Conservation (phyloP, 2,797 vertebrate species). For the Hemitrygon akajei region DNA sequence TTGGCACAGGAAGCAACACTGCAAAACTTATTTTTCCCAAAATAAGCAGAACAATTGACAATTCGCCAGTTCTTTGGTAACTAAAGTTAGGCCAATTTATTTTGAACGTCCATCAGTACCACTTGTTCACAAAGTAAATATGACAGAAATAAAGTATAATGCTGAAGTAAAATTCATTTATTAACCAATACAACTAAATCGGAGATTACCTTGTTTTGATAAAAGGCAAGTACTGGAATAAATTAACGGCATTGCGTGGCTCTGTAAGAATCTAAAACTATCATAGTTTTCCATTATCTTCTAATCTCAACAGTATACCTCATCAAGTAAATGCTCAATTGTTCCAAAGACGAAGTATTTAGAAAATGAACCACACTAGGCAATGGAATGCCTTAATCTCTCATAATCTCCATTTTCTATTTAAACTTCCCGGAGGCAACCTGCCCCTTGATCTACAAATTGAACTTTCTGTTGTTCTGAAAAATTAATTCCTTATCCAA, state of each 20-base stretch:
- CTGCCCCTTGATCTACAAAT: slow-evolving; percentile 22
- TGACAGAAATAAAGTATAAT: neutral
- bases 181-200: neutral
- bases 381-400: slow-evolving; percentile 26
- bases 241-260: neutral
- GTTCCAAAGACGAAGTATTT: neutral
- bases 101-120: neutral
- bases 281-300: slow-evolving; percentile 7
- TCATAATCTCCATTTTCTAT: slow-evolving; percentile 26
- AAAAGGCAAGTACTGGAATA: neutral
- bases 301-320: slow-evolving; percentile 3
- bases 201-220: neutral
- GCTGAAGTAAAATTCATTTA: neutral
- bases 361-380: neutral
- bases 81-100: neutral
- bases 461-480: neutral
- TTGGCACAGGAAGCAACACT: neutral
- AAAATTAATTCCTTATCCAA: neutral
- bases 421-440: neutral
- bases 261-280: neutral
- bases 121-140: neutral
- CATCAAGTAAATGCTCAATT: slow-evolving; percentile 12
- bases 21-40: neutral
- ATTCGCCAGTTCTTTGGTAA: neutral
- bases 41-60: neutral